Evolutionary conservation across 2,113 vertebrate species (phyloP).

Genomic region (Cichladusa arquata): DNA sequence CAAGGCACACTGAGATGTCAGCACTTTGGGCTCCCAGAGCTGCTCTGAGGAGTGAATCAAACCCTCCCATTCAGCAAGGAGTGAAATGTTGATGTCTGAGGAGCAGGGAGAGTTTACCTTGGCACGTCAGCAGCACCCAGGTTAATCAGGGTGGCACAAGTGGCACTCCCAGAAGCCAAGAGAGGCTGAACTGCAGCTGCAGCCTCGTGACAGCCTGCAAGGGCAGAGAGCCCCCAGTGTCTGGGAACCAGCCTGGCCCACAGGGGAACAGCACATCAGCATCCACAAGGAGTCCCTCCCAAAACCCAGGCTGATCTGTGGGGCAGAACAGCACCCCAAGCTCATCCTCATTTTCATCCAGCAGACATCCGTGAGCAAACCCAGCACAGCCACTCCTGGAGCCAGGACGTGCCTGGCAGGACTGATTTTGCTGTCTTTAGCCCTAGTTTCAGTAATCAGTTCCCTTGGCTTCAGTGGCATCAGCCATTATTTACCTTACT

Average conservation of each 20-base stretch:
- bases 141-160: not conserved
- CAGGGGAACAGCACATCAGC: not conserved
- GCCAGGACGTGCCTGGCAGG: not conserved
- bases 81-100: not conserved
- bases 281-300: not conserved
- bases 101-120: not conserved
- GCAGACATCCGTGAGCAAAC: not conserved
- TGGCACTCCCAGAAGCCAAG: not conserved
- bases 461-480: not conserved
- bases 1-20: slow-evolving; percentile 26
- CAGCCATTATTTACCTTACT: slow-evolving; percentile 36
- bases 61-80: slow-evolving; percentile 5
- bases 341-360: not conserved
- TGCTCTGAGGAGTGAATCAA: slow-evolving; percentile 33
- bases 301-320: not conserved
- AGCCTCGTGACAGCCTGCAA: not conserved
- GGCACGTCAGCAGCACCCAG: not conserved
- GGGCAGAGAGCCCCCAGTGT: not conserved
- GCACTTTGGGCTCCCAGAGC: slow-evolving; percentile 19
- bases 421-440: slow-evolving; percentile 11
- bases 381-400: not conserved
- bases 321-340: not conserved
- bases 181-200: not conserved
- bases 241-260: not conserved
- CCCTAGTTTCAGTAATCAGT: not conserved